Base-by-base conservation (phyloP, 2,797 vertebrate species). In the Catamblyrhynchus diadema region DNA sequence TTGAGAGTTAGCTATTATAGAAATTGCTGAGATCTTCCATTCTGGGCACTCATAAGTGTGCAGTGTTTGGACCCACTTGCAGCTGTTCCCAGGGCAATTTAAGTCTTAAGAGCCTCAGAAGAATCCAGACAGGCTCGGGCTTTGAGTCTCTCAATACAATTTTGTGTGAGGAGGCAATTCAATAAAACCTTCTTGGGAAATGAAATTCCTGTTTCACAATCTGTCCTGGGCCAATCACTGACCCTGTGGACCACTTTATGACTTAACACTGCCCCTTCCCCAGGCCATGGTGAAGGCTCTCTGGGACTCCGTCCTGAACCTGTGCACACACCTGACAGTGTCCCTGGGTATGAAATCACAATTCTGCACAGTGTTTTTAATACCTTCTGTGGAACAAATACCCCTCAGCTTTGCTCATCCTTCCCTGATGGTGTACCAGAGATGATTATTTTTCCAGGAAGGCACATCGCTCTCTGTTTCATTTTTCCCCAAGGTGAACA, bases 101-200 rank as follows among this genome's bases (percentile, higher is more conserved):
- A 75, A 84, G 47, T 72, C 73, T 86, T 70, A 88, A 77, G 54
- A 87, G 28, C 35, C 81, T 73, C 66, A 80, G 51, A 81, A 93
- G 67, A 70, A 35, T 44, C 39, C 24, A 54, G 41, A 33, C 20
- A 32, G 15, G 11, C 21, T 32, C 25, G 25, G 42, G 25, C 17
- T 72, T 85, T 35, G 39, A 62, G 47, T 65, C 4, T 72, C 22
- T 41, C 59, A 41, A 42, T 37, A 44, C 45, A 88, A 65, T 88
- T 93, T 70, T 71, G 57, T 81, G 27, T 64, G 54, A 96, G 60
- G 25, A 86, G 11, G 21, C 27, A 86, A 79, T 84, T 93, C 51
- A 65, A 59, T 69, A 84, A 91, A 93, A 83, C 32, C 13, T 65
- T 72, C 24, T 56, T 54, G 66, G 62, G 77, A 88, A 79, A 92